Evolutionary conservation across 1,140 invertebrate species (phyloP).

Genomic region (Eueides isabella): DNA sequence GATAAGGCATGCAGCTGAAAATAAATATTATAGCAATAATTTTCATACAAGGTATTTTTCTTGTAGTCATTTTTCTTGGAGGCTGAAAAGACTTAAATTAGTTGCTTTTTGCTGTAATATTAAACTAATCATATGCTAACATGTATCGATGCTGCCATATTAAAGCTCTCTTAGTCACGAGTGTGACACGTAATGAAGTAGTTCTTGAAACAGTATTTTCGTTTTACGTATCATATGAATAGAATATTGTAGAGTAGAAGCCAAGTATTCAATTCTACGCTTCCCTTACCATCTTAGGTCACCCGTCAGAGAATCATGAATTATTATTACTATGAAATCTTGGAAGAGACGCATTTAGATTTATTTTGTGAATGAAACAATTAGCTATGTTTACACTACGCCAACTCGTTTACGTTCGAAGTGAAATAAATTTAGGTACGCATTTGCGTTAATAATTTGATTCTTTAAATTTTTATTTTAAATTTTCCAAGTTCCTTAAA

Average conservation of each 20-base stretch:
- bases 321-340: neutral
- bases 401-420: neutral
- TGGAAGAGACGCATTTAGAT: constrained; percentile 5
- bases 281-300: constrained; percentile 26
- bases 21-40: too few species aligned
- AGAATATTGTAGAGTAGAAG: constrained; percentile 22
- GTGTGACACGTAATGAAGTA: constrained; percentile 21
- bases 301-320: constrained; percentile 1
- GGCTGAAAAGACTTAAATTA: too few species aligned
- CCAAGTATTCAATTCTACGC: constrained; percentile 28
- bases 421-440: neutral
- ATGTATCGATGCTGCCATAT: neutral
- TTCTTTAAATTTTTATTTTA: neutral
- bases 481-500: neutral
- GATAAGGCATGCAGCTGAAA: too few species aligned
- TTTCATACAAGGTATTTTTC: too few species aligned
- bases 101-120: too few species aligned
- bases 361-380: constrained; percentile 20
- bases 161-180: constrained; percentile 21
- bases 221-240: constrained; percentile 23
- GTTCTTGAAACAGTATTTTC: constrained; percentile 30
- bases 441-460: neutral
- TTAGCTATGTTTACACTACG: constrained; percentile 11
- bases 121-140: neutral
- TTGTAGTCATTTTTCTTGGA: too few species aligned